Percentiles rank a stretch among this genome's conserved stretches.
Conservation (phyloP, 1,140 invertebrate species). For the Galleria mellonella region DNA sequence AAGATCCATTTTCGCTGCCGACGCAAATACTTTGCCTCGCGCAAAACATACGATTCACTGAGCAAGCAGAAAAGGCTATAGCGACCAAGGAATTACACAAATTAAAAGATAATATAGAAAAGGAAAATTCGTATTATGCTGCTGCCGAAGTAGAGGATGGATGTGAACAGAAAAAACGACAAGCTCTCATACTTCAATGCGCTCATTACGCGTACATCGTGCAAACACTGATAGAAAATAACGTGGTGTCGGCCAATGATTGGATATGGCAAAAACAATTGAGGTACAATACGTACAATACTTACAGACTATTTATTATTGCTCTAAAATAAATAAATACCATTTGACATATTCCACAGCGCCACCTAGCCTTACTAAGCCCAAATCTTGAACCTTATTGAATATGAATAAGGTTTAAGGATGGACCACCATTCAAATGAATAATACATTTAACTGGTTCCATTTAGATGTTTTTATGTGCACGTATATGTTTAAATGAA, state of each 20-base stretch:
- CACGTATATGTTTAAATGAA: no score
- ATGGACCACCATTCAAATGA: no score
- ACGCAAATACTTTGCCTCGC: constrained; percentile 88
- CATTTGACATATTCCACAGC: no score
- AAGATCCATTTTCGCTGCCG: constrained; percentile 87
- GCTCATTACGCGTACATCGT: constrained; percentile 93
- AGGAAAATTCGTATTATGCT: constrained; percentile 54
- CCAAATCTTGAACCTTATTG: no score
- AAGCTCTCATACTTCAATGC: constrained; percentile 91
- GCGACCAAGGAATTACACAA: constrained; percentile 76
- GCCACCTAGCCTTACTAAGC: no score
- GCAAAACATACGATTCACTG: constrained; percentile 86
- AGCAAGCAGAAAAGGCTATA: constrained; percentile 88
- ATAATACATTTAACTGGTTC: no score
- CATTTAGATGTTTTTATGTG: no score
- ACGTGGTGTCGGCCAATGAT: constrained; percentile 78
- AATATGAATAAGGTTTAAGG: no score
- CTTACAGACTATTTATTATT: no score
- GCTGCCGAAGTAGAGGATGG: constrained; percentile 57
- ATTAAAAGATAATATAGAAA: constrained; percentile 49
- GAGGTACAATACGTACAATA: constrained; percentile 74
- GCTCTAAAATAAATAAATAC: no score
- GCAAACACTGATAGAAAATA: constrained; percentile 82
- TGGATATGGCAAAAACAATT: constrained; percentile 98
- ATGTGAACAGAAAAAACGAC: constrained; percentile 78